A percentile compares a stretch with the other conserved stretches of the same genome.
Evolutionary conservation across 2,797 vertebrate genomes (phyloP).

Genomic region (Cyprinella venusta): DNA sequence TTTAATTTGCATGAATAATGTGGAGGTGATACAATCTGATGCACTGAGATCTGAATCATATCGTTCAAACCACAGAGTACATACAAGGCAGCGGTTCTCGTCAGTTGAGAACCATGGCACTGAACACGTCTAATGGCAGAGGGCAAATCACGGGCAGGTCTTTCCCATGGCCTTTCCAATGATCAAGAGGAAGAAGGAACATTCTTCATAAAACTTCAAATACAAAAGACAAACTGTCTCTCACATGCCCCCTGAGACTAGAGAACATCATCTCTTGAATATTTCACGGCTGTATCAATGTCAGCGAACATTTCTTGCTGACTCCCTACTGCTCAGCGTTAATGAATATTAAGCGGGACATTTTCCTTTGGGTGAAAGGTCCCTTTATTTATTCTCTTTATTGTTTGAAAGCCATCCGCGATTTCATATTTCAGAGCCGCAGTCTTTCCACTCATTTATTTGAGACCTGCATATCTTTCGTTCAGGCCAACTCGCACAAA

Average conservation of each 20-base stretch:
- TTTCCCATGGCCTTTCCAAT: slow-evolving; percentile 54
- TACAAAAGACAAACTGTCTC: slow-evolving; percentile 62
- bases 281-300: slow-evolving; percentile 68
- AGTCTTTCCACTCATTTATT: slow-evolving; percentile 41
- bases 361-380: slow-evolving; percentile 71
- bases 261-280: slow-evolving; percentile 69
- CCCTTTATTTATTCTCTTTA: slow-evolving; percentile 73
- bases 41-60: slow-evolving; percentile 18
- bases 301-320: slow-evolving; percentile 62
- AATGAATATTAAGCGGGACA: slow-evolving; percentile 76
- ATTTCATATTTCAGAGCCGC: slow-evolving; percentile 47
- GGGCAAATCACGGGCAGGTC: slow-evolving; percentile 56
- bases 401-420: slow-evolving; percentile 65
- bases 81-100: slow-evolving; percentile 23
- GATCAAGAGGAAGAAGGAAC: slow-evolving; percentile 54
- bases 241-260: slow-evolving; percentile 61
- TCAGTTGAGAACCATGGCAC: slow-evolving; percentile 38
- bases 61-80: slow-evolving; percentile 4
- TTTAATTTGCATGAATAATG: slow-evolving; percentile 51
- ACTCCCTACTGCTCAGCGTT: slow-evolving; percentile 66
- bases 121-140: slow-evolving; percentile 50
- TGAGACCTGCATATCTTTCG: slow-evolving; percentile 27
- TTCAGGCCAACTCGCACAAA: slow-evolving; percentile 18
- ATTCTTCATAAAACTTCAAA: slow-evolving; percentile 58
- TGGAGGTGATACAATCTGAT: slow-evolving; percentile 32